Conservation (phyloP, 2,797 vertebrate genomes). For the Brachyrhaphis roseni region DNA sequence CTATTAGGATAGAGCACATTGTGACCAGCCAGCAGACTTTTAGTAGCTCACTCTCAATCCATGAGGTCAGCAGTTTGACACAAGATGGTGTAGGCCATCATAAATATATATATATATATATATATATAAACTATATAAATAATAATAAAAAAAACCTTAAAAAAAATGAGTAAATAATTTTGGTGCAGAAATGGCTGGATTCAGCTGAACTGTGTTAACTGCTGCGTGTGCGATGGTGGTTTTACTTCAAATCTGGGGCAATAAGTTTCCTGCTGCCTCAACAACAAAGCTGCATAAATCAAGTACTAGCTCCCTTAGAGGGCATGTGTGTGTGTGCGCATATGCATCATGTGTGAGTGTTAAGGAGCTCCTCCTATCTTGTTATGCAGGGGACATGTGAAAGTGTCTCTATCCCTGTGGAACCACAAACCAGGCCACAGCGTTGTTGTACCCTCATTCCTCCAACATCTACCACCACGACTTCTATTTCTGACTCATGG, state of each 20-base stretch:
- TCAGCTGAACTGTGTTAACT: constrained; percentile 21
- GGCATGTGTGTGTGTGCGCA: constrained; percentile 18
- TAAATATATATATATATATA: neutral
- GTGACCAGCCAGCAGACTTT: neutral
- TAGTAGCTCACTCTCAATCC: neutral
- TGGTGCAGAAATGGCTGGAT: constrained; percentile 16
- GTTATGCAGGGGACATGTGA: constrained; percentile 65
- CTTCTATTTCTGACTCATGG: constrained; percentile 64
- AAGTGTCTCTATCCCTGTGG: constrained; percentile 70
- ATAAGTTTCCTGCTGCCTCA: constrained; percentile 72
- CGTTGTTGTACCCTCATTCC: constrained; percentile 37
- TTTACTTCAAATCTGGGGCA: constrained; percentile 69
- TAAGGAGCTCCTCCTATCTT: constrained; percentile 66
- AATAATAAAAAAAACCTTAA: neutral
- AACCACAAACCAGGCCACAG: constrained; percentile 77
- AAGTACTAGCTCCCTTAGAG: constrained; percentile 52
- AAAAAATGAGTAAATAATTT: neutral
- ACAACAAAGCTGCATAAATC: constrained; percentile 67
- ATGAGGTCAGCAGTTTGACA: neutral
- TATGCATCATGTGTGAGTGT: constrained; percentile 40
- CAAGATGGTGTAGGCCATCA: too few species aligned
- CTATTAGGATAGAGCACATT: neutral
- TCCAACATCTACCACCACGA: constrained; percentile 21
- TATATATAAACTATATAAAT: neutral
- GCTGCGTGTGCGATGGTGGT: constrained; percentile 40